phyloP scores from a whole-genome alignment of 2,797 vertebrate species.

The Sternarchorhynchus goeldii region DNA sequence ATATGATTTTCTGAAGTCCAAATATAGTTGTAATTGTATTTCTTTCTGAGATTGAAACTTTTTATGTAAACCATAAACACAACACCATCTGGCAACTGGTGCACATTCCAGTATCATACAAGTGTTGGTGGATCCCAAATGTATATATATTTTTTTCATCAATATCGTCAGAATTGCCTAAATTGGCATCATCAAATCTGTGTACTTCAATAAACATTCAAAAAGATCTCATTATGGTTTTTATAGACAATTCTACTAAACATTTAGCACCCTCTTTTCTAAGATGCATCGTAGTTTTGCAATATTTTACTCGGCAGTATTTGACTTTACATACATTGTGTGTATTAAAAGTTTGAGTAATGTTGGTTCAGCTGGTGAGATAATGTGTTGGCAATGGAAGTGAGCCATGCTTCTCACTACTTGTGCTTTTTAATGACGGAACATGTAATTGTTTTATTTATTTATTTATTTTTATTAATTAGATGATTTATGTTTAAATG shows the following conservation, averaged over 20 bases:
- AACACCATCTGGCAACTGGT: not conserved
- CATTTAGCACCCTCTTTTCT: not conserved
- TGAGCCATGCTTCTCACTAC: not conserved
- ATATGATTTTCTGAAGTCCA: not conserved
- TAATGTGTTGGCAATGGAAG: not conserved
- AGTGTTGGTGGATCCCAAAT: not conserved
- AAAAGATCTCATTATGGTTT: slow-evolving; percentile 13
- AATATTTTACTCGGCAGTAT: too few relatives aligned
- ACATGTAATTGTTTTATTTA: too few relatives aligned
- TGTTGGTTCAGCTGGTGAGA: not conserved
- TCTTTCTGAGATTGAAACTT: not conserved
- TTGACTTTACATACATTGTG: too few relatives aligned
- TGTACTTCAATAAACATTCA: slow-evolving; percentile 26
- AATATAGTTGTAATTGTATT: not conserved
- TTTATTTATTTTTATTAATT: too few relatives aligned
- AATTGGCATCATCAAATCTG: slow-evolving; percentile 15
- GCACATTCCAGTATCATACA: not conserved
- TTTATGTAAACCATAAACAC: not conserved
- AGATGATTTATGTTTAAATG: too few relatives aligned
- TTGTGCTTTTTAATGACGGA: too few relatives aligned
- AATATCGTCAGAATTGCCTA: not conserved
- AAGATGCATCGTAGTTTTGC: too few relatives aligned
- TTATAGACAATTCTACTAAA: not conserved
- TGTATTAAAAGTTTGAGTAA: not conserved
- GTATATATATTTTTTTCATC: not conserved